Percentiles rank a stretch among this genome's conserved stretches.
Conservation (phyloP, 2,888 invertebrate genomes). For the Tenthredo livida region DNA sequence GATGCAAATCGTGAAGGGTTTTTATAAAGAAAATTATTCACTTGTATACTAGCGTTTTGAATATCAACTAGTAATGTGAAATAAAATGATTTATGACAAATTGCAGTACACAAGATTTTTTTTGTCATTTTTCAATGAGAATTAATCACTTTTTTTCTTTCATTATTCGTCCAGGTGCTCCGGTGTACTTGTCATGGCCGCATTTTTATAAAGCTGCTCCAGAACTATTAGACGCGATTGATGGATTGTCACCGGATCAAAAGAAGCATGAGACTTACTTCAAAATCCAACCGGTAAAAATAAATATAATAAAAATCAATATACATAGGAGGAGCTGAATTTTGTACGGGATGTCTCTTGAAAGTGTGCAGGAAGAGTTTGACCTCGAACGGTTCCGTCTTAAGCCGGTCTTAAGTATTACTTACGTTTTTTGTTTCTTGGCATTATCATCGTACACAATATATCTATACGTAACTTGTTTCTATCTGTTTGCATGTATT, state of each 20-base stretch:
- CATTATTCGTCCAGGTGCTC: constrained; percentile 84
- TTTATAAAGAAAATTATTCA: background rate
- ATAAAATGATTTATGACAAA: background rate
- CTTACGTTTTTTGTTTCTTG: background rate
- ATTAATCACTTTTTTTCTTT: background rate
- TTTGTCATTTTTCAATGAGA: background rate
- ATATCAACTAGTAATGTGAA: background rate
- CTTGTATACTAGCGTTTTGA: background rate
- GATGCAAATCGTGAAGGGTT: no score
- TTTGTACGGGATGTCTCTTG: background rate
- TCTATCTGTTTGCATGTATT: background rate
- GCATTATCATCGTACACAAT: background rate
- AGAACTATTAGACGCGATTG: constrained; percentile 83
- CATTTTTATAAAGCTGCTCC: constrained; percentile 93
- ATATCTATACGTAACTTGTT: background rate
- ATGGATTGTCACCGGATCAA: constrained; percentile 86
- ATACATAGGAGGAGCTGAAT: background rate
- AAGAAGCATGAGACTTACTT: constrained; percentile 88
- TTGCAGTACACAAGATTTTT: background rate
- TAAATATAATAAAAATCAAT: constrained; percentile 66
- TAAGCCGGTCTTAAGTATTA: constrained; percentile 3
- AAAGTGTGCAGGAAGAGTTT: background rate
- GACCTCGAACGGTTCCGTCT: background rate
- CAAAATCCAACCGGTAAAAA: constrained; percentile 91
- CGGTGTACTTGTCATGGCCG: constrained; percentile 93